Conservation (phyloP, 2,797 vertebrate genomes). For the Nyctibius grandis region DNA sequence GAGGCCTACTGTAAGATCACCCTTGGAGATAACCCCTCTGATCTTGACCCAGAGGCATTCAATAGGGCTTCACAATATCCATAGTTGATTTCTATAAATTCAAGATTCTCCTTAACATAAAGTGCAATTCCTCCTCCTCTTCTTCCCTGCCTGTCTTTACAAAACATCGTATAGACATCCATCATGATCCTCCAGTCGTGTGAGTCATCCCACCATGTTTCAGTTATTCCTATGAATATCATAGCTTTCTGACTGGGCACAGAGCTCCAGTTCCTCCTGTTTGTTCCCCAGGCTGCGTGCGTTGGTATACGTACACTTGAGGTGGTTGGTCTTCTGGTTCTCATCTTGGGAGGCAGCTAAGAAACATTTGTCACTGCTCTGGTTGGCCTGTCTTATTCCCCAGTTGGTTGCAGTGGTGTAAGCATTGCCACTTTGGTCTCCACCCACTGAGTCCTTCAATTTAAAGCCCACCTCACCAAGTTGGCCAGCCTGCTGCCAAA, state of each 20-base stretch:
- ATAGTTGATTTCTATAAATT: background rate
- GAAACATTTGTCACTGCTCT: background rate
- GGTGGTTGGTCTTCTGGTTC: background rate
- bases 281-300: background rate
- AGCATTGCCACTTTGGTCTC: background rate
- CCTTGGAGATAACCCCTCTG: background rate
- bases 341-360: background rate
- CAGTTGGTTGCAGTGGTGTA: background rate
- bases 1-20: background rate
- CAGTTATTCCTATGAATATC: background rate
- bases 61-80: background rate
- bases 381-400: background rate
- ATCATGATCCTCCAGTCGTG: background rate
- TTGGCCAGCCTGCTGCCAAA: background rate
- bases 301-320: background rate
- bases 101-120: background rate
- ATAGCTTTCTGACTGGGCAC: background rate
- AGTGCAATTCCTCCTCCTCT: background rate
- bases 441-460: accelerated
- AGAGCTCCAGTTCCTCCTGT: background rate
- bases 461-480: background rate
- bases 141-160: background rate
- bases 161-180: background rate
- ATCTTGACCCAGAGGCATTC: background rate
- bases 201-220: background rate